Percentiles rank a stretch among this genome's conserved stretches.
phyloP scores from a whole-genome alignment of 2,888 invertebrate species.

The Phortica okadai region DNA sequence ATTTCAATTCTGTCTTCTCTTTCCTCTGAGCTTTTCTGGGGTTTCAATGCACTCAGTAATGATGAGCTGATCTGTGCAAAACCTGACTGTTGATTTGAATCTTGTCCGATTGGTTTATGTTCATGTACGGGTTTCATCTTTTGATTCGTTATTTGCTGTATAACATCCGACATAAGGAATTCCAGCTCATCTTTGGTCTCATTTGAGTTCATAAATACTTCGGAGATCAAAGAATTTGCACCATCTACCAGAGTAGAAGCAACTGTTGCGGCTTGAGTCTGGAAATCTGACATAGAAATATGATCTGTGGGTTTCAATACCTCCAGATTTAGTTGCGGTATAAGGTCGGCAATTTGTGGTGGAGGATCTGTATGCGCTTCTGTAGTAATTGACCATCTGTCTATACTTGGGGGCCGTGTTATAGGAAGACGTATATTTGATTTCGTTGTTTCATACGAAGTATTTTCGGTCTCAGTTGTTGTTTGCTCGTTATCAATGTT shows the following conservation, averaged over 20 bases:
- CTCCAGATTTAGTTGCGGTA: constrained; percentile 64
- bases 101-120: constrained; percentile 42
- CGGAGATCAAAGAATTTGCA: constrained; percentile 56
- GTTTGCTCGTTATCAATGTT: constrained; percentile 14
- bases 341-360: constrained; percentile 63
- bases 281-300: constrained; percentile 73
- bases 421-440: constrained; percentile 54
- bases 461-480: constrained; percentile 17
- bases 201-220: constrained; percentile 60
- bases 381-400: constrained; percentile 48
- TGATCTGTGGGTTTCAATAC: constrained; percentile 63
- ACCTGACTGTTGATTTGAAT: constrained; percentile 67
- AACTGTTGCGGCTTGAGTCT: constrained; percentile 74
- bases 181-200: constrained; percentile 72
- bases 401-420: constrained; percentile 49
- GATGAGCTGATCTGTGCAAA: constrained; percentile 71
- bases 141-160: constrained; percentile 69
- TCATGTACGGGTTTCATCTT: constrained; percentile 30
- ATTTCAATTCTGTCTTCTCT: not conserved
- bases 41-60: constrained; percentile 50
- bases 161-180: constrained; percentile 74
- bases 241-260: constrained; percentile 74
- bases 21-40: not conserved
- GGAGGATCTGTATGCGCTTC: constrained; percentile 54
- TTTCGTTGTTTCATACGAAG: constrained; percentile 41